phyloP scores from a whole-genome alignment of 2,113 vertebrate species.

The Caracal caracal region DNA sequence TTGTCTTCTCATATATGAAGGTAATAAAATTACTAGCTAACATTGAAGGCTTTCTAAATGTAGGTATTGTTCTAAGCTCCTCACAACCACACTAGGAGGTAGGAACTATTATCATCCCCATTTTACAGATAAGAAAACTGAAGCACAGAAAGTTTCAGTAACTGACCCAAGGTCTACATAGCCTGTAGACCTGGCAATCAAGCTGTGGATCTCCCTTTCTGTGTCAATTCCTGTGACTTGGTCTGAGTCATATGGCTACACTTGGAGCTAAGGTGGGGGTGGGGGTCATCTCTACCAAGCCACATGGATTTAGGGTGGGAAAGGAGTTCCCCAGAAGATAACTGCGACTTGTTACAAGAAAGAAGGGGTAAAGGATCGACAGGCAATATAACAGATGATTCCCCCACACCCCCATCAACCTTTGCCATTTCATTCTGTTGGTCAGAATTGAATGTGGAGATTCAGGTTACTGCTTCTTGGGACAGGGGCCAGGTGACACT shows the following conservation, averaged over 20 bases:
- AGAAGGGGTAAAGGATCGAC: neutral
- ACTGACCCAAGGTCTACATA: neutral
- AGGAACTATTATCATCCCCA: neutral
- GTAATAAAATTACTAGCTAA: neutral
- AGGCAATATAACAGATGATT: neutral
- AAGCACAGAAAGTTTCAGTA: neutral
- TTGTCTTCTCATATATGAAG: neutral
- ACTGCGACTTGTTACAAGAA: neutral
- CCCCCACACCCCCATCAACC: neutral
- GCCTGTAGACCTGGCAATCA: neutral
- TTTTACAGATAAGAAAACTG: neutral
- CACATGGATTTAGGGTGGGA: neutral
- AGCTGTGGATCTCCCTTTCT: neutral
- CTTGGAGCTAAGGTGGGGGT: neutral
- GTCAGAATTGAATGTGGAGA: neutral
- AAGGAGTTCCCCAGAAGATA: neutral
- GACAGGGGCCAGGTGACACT: neutral
- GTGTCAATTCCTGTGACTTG: neutral
- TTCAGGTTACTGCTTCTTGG: conserved; percentile 16
- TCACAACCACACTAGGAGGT: neutral
- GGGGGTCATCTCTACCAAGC: neutral
- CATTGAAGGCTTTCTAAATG: neutral
- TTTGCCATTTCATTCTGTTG: neutral
- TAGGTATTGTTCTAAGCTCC: neutral
- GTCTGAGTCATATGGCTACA: neutral